Evolutionary conservation across 2,888 invertebrate genomes (phyloP), one percentile per base, ranked within the genome.

Genomic region (Cheilosia urbana): DNA sequence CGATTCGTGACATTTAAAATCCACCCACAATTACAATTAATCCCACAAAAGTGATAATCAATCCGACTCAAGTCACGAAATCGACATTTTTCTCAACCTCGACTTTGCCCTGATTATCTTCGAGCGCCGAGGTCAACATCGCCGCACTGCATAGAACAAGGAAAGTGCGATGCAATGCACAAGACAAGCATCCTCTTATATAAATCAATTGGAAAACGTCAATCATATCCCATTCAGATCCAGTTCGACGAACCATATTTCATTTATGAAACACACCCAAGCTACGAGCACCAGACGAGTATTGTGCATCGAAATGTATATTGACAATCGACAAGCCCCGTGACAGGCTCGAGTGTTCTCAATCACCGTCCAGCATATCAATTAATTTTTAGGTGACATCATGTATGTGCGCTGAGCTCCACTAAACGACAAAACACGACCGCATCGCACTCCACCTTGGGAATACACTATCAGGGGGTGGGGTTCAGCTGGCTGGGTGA

Each of bases 331-430:
- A 69, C 60, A 62, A 63, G 21, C 75, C 19, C 57, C 62, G 57
- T 60, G 79, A 76, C 79, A 75, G 58, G 60, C 79, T 69, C 71
- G 47, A 77, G 65, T 72, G 37, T 69, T 53, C 63, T 69, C 51
- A 72, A 72, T 58, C 51, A 51, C 83, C 42, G 79, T 66, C 47
- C 66, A 71, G 84, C 79, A 84, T 84, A 79, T 47, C 65, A 84
- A 84, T 84, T 84, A 79, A 84, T 76, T 71, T 75, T 47, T 47
- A 76, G 79, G 65, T 84, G 84, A 84, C 84, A 79, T 82, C 82
- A 82, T 76, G 63, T 73, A 27, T 9, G 17, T 60, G n/a, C 17
- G 19, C 27, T 60, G 69, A 76, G 69, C 34, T 78, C 68, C 21
- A 73, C 73, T 83, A 65, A 78, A 68, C 68, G 57, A 53, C 73